These are phyloP conservation scores for Acanthochromis polyacanthus DNA, from an alignment of 2,113 vertebrate species.

Conservation along the genomic window DNA sequence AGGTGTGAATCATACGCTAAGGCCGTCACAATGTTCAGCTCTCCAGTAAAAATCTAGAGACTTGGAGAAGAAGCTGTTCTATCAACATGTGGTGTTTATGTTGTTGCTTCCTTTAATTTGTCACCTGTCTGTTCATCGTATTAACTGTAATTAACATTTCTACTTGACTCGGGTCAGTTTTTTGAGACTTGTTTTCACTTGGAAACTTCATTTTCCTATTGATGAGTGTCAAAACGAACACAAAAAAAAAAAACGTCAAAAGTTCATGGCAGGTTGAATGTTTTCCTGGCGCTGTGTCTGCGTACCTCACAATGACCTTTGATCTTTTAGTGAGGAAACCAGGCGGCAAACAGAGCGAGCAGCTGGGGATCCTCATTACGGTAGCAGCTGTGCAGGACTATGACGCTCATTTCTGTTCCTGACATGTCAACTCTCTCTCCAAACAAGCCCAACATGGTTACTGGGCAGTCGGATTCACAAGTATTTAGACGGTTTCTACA, in stretches of 20 bases:
- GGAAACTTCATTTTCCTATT: too few relatives aligned
- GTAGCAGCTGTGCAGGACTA: constrained; percentile 29
- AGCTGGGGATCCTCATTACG: background rate
- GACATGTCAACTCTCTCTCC: background rate
- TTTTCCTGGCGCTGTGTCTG: background rate
- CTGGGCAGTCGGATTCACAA: too few relatives aligned
- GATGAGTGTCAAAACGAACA: background rate
- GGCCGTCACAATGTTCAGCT: too few relatives aligned
- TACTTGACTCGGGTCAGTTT: too few relatives aligned
- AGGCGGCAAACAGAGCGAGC: constrained; percentile 14
- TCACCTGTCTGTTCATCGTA: too few relatives aligned
- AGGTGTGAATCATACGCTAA: too few relatives aligned
- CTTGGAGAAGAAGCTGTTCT: too few relatives aligned
- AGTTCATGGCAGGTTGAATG: background rate
- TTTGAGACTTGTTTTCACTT: background rate
- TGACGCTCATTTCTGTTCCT: constrained; percentile 41
- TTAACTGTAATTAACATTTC: too few relatives aligned
- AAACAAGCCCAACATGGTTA: background rate
- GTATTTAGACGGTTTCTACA: too few relatives aligned
- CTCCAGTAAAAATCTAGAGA: too few relatives aligned
- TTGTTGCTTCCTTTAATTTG: too few relatives aligned
- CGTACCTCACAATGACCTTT: constrained; percentile 16
- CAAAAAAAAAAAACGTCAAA: background rate
- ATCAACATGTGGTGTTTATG: too few relatives aligned
- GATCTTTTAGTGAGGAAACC: constrained; percentile 22